Evolutionary conservation across 2,113 vertebrate species (phyloP).

Genomic region (Rhinogobius similis): DNA sequence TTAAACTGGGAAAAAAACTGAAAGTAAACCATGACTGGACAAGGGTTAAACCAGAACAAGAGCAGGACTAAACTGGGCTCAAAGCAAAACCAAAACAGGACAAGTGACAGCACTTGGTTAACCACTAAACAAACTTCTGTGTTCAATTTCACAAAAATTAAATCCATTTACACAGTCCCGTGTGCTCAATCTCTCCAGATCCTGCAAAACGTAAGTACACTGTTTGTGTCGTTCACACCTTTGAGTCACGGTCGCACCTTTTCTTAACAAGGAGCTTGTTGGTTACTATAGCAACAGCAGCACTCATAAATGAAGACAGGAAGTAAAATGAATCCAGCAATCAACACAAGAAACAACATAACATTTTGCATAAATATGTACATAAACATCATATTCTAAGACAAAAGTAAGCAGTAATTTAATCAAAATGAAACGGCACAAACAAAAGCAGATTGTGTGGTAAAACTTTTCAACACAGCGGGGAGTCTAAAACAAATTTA

Average conservation of each 20-base stretch:
- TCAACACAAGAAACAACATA: background rate
- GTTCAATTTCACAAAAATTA: background rate
- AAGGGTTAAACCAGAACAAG: no score
- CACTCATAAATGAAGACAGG: conserved; percentile 20
- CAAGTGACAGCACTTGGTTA: background rate
- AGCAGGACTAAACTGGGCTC: background rate
- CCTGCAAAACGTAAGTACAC: background rate
- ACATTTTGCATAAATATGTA: background rate
- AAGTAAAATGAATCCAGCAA: background rate
- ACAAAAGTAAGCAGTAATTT: background rate
- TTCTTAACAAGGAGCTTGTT: conserved; percentile 36
- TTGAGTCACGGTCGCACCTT: conserved; percentile 56
- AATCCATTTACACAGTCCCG: background rate
- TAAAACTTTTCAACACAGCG: background rate
- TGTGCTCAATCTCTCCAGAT: background rate
- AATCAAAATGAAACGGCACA: background rate
- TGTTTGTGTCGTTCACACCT: background rate
- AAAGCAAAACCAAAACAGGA: background rate
- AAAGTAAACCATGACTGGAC: conserved; percentile 1
- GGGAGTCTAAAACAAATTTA: no score
- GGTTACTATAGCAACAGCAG: conserved; percentile 50
- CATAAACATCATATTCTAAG: background rate
- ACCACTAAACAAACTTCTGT: no score
- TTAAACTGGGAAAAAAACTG: background rate
- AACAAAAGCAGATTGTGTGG: background rate